Evolutionary conservation across 2,113 vertebrate species (phyloP).

Genomic region (Gnathonemus echidnorhynchus): DNA sequence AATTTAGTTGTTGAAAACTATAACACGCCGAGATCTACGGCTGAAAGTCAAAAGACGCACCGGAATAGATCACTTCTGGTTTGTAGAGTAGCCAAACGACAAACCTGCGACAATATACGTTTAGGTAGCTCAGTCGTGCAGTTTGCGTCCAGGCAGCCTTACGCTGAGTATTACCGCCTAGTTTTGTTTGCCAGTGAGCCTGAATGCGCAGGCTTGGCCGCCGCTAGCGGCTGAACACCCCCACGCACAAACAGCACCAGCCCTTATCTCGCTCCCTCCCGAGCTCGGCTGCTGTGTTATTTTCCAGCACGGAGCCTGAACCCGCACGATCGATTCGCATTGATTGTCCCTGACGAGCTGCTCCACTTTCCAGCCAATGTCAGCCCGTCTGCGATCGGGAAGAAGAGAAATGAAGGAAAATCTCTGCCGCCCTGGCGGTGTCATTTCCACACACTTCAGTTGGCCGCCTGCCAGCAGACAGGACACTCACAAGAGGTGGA

Average conservation of each 20-base stretch:
- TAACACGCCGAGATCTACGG: background rate
- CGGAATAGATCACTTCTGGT: background rate
- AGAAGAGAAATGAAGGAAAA: constrained; percentile 63
- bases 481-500: constrained; percentile 77
- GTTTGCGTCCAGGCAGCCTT: constrained; percentile 29
- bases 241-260: constrained; percentile 33
- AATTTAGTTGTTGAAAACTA: constrained; percentile 7
- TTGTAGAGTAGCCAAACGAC: background rate
- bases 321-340: constrained; percentile 91
- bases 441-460: constrained; percentile 77
- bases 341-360: constrained; percentile 99
- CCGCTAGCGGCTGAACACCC: constrained; percentile 49
- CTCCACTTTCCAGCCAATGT: constrained; percentile 90
- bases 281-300: constrained; percentile 59
- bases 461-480: constrained; percentile 75
- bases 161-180: background rate
- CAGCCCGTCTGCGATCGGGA: constrained; percentile 64
- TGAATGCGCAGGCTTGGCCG: constrained; percentile 50
- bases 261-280: constrained; percentile 37
- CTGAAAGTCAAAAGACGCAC: background rate
- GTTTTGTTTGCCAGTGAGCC: constrained; percentile 30
- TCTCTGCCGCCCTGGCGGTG: constrained; percentile 76
- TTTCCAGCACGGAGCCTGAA: constrained; percentile 72
- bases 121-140: background rate
- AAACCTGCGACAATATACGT: background rate